Conservation (phyloP, 1,140 invertebrate genomes). For the Ooceraea biroi region DNA sequence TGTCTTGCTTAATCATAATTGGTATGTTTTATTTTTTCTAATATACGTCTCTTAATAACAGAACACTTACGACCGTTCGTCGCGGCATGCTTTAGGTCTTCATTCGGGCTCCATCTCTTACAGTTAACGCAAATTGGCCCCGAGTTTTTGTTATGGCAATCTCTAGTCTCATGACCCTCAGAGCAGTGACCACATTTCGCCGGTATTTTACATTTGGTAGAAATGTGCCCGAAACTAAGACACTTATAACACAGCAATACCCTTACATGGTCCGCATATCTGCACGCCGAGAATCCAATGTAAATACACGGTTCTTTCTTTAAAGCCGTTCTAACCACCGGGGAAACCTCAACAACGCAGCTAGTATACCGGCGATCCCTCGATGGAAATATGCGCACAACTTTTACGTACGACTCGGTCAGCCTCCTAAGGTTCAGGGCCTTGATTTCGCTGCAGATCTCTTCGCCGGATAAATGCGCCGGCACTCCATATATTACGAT, state of each 20-base stretch:
- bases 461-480: not conserved
- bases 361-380: not conserved
- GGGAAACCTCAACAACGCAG: not conserved
- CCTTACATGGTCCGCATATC: not conserved
- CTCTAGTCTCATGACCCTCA: not conserved
- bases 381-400: not conserved
- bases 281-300: not conserved
- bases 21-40: not conserved
- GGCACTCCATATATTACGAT: not conserved
- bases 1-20: not conserved
- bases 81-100: not conserved
- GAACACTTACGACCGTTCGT: not conserved
- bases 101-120: too few relatives aligned
- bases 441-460: not conserved
- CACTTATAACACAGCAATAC: too few relatives aligned
- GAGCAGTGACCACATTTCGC: not conserved
- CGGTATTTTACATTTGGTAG: not conserved
- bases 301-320: not conserved
- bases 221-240: not conserved
- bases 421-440: not conserved
- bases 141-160: not conserved
- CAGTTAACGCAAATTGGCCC: too few relatives aligned
- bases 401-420: not conserved
- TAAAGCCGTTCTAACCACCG: not conserved
- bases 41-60: too few relatives aligned